phyloP scores from a whole-genome alignment of 2,797 vertebrate species.

The Rhadinocentrus ornatus region DNA sequence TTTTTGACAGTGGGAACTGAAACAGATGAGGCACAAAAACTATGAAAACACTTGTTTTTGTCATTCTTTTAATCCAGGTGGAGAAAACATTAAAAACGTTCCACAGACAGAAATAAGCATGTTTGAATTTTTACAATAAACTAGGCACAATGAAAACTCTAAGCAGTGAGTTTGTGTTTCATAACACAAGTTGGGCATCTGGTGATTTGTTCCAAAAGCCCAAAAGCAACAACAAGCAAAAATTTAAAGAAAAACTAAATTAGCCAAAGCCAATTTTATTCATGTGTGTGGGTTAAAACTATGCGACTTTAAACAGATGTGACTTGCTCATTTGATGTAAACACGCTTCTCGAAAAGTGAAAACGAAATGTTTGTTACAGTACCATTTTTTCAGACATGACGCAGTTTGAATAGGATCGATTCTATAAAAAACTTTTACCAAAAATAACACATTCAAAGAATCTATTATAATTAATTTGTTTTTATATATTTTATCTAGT shows the following conservation, averaged over 20 bases:
- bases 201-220: background rate
- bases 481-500: too few species aligned
- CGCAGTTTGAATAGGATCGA: background rate
- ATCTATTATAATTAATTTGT: too few species aligned
- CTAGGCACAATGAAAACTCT: conserved; percentile 12
- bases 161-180: background rate
- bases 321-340: conserved; percentile 1
- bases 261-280: background rate
- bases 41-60: background rate
- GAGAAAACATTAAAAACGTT: conserved; percentile 8
- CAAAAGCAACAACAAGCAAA: background rate
- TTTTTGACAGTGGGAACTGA: background rate
- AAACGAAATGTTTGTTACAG: background rate
- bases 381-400: background rate
- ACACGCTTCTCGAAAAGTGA: background rate
- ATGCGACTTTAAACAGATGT: background rate
- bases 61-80: conserved; percentile 1
- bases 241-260: background rate
- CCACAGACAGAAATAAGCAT: background rate
- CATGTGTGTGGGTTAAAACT: background rate
- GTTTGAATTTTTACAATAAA: conserved; percentile 4
- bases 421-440: conserved; percentile 6
- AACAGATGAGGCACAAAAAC: background rate
- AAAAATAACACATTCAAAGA: too few species aligned
- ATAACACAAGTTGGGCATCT: conserved; percentile 7